A percentile compares a stretch with the other conserved stretches of the same genome.
Evolutionary conservation across 2,797 vertebrate species (phyloP).

Genomic region (Ctenopoma kingsleyae): DNA sequence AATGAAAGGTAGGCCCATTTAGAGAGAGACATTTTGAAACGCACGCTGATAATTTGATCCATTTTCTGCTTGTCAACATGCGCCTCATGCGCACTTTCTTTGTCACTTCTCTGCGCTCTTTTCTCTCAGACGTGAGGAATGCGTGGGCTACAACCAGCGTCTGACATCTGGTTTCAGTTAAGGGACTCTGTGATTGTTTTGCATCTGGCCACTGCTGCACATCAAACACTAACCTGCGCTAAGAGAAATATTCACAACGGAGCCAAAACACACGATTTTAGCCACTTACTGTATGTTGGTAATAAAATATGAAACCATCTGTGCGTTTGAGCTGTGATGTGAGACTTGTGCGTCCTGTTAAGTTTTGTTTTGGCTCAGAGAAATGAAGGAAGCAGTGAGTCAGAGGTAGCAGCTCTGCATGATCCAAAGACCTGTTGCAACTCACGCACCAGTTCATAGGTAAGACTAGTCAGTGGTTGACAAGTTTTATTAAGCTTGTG

Average conservation of each 20-base stretch:
- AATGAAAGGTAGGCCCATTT: slow-evolving; percentile 84
- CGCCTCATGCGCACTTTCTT: slow-evolving; percentile 36
- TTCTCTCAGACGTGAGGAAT: slow-evolving; percentile 74
- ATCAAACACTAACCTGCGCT: slow-evolving; percentile 58
- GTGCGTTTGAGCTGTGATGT: background rate
- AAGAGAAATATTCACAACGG: slow-evolving; percentile 19
- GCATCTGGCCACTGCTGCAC: slow-evolving; percentile 80
- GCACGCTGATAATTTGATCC: background rate
- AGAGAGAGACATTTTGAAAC: background rate
- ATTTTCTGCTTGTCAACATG: background rate
- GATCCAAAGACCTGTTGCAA: slow-evolving; percentile 5
- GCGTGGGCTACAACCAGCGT: slow-evolving; percentile 68
- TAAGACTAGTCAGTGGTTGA: slow-evolving; percentile 20
- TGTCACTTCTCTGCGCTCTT: slow-evolving; percentile 27
- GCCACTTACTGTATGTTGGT: no score
- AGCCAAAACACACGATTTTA: background rate
- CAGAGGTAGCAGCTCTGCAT: slow-evolving; percentile 34
- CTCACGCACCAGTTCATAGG: slow-evolving; percentile 2
- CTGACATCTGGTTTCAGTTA: slow-evolving; percentile 94
- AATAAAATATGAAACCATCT: background rate
- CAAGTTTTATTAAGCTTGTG: slow-evolving; percentile 8
- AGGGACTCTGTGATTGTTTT: slow-evolving; percentile 88
- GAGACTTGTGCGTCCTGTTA: background rate
- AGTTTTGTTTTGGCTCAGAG: background rate
- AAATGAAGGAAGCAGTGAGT: slow-evolving; percentile 59